A percentile compares a stretch with the other conserved stretches of the same genome.
Evolutionary conservation across 1,140 invertebrate species (phyloP).

Genomic region (Drosophila lacertosa): DNA sequence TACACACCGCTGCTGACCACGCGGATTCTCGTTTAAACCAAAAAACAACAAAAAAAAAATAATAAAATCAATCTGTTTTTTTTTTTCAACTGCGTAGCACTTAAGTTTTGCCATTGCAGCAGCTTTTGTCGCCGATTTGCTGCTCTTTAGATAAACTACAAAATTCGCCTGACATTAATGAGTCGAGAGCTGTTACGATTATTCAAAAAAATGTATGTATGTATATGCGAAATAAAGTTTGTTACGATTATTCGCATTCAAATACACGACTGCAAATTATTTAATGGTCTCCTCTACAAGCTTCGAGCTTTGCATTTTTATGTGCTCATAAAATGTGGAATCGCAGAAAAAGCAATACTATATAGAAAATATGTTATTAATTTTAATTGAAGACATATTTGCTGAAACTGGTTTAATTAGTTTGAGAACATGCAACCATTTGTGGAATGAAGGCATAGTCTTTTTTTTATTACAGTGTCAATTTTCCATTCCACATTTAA

Average conservation of each 20-base stretch:
- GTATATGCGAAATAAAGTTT: conserved; percentile 14
- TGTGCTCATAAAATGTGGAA: neutral
- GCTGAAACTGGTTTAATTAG: no score
- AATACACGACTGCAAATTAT: conserved; percentile 1
- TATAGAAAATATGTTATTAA: no score
- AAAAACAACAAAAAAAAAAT: conserved; percentile 25
- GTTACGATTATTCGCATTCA: neutral
- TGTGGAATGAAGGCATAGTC: no score
- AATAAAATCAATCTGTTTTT: neutral
- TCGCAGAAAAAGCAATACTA: neutral
- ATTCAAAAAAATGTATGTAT: neutral
- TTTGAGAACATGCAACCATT: no score
- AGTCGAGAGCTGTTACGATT: conserved; percentile 26
- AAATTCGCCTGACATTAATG: conserved; percentile 60
- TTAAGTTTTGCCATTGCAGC: conserved; percentile 51
- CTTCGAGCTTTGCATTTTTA: conserved; percentile 2
- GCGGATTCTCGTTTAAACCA: conserved; percentile 66
- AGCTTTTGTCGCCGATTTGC: conserved; percentile 65
- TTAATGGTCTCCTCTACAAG: neutral
- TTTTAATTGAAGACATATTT: no score
- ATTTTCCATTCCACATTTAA: no score
- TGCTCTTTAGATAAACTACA: conserved; percentile 39
- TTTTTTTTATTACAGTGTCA: no score
- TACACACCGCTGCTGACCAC: conserved; percentile 46
- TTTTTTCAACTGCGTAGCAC: conserved; percentile 37